Evolutionary conservation across 2,797 vertebrate species (phyloP), one percentile per base, ranked within the genome.

Genomic region (Orientallactaga sibirica): DNA sequence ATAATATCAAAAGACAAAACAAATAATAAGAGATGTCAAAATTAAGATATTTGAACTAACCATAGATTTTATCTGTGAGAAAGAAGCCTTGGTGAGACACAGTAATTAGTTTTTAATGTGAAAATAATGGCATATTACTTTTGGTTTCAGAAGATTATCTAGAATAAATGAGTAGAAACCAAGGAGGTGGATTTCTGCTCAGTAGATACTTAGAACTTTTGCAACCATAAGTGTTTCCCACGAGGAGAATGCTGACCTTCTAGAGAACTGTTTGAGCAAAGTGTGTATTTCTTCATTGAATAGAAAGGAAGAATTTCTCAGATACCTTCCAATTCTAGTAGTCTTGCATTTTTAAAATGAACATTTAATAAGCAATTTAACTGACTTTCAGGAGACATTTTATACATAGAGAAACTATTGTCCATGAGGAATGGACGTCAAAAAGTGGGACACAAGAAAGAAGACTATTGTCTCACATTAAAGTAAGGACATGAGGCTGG

Each of bases 331-430:
- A 74, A 92, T 27, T 93, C 43, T 71, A 66, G 77, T 19, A 1
- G 10, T 20, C 24, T 82, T 5, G 14, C 33, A 37, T 37, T 68
- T 94, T 87, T 64, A 33, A 94, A 90, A 81, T 37, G 19, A 93
- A 77, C 9, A 58, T 75, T 90, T 66, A 86, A 19, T 76, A 78
- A 84, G 76, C 9, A 94, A 88, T 84, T 88, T 27, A 66, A 73
- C 7, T 81, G 25, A 74, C 25, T 76, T 88, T 88, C 75, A 81
- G 48, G 33, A 71, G 92, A 71, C 7, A 29, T 6, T 71, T 80
- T 91, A 70, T 52, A 78, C 48, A 70, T 78, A 73, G 29, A 86
- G 5, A 11, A 78, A 87, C n/a, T 78, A 77, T 2, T 79, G 15
- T 43, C 16, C 24, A 86, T 78, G 29, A 92, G 14, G 24, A 91